Evolutionary conservation across 2,888 invertebrate species (phyloP).

Genomic region (Gibbula magus): DNA sequence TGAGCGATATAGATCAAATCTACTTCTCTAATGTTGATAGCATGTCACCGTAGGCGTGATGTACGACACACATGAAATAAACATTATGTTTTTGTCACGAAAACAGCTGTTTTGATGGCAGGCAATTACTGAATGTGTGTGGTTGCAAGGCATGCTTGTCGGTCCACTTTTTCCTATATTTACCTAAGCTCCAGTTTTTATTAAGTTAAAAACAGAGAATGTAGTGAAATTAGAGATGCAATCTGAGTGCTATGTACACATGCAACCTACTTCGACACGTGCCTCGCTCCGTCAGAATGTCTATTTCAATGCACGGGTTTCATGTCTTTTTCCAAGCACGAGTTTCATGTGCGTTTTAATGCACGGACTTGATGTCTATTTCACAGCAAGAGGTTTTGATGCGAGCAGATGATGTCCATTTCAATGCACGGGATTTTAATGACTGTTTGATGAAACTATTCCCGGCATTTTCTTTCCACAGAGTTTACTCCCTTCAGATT

Average conservation of each 20-base stretch:
- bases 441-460: too few relatives aligned
- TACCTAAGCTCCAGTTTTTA: background rate
- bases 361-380: too few relatives aligned
- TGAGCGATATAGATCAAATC: constrained; percentile 3
- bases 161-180: background rate
- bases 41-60: background rate
- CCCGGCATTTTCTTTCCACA: too few relatives aligned
- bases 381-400: too few relatives aligned
- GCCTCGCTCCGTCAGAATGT: background rate
- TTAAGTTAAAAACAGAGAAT: background rate
- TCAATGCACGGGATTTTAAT: too few relatives aligned
- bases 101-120: background rate
- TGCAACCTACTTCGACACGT: background rate
- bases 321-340: too few relatives aligned
- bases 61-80: background rate
- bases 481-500: too few relatives aligned
- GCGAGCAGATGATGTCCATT: too few relatives aligned
- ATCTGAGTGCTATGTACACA: background rate
- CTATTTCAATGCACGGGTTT: background rate
- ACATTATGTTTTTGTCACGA: background rate
- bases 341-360: too few relatives aligned
- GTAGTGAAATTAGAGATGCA: background rate
- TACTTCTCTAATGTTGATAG: background rate
- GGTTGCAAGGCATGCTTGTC: background rate
- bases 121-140: background rate